Percentiles rank a stretch among this genome's conserved stretches.
Evolutionary conservation across 2,113 vertebrate genomes (phyloP).

Genomic region (Tichodroma muraria): DNA sequence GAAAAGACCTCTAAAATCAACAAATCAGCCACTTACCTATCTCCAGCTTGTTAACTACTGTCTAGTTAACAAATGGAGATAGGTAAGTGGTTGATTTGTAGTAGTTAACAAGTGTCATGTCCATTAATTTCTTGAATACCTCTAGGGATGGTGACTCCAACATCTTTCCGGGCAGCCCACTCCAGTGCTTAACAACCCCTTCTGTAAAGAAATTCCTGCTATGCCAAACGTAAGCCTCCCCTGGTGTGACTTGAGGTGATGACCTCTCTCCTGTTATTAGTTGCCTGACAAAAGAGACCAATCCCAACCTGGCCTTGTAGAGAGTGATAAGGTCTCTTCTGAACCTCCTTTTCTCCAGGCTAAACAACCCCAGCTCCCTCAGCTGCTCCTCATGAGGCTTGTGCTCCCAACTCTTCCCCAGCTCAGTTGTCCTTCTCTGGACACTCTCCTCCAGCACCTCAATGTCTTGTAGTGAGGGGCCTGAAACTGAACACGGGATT

Average conservation of each 20-base stretch:
- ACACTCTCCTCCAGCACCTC: too few species aligned
- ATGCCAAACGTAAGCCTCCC: neutral
- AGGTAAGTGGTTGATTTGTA: too few species aligned
- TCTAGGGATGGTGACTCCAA: neutral
- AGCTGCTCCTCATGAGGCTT: neutral
- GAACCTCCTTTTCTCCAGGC: neutral
- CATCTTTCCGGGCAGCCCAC: too few species aligned
- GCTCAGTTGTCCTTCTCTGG: neutral
- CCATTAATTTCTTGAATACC: neutral
- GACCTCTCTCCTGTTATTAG: neutral
- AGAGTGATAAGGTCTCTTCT: neutral
- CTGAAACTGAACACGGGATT: neutral
- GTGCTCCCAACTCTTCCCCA: too few species aligned
- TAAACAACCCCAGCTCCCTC: neutral
- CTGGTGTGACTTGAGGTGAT: neutral
- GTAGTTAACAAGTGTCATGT: too few species aligned
- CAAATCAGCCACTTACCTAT: neutral
- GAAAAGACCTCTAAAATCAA: neutral
- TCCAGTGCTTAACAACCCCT: neutral
- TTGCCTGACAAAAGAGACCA: neutral
- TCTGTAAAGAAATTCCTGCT: neutral
- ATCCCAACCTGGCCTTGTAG: too few species aligned
- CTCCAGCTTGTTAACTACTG: neutral
- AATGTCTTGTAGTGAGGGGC: neutral
- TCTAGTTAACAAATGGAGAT: too few species aligned